Evolutionary conservation across 2,888 invertebrate species (phyloP), one percentile per base, ranked within the genome.

Genomic region (Epinotia brunnichana): DNA sequence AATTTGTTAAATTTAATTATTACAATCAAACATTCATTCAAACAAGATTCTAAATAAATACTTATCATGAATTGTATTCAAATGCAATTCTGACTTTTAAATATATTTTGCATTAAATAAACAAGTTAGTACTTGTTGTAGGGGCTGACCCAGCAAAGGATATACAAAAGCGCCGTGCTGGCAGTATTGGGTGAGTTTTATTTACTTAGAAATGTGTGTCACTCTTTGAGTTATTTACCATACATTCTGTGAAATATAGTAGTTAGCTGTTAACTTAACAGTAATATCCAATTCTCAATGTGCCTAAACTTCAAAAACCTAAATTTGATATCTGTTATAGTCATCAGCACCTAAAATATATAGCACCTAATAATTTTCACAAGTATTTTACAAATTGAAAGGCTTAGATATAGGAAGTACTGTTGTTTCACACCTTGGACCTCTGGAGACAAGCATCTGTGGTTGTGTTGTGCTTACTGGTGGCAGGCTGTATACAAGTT

Each of bases 131-230:
- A 74, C 74, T 76, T 78, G 76, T 94, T 94, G 70, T 88, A 96
- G 96, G 96, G 95, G 95, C 95, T 94, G 96, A 96, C 95, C 95
- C 96, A 91, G 95, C 95, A 87, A 96, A 96, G 95, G 96, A 96
- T 94, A 94, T 96, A 94, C 96, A 95, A 93, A 96, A 96, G 94
- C 95, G 96, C 88, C 95, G 96, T 87, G 95, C 96, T 87, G 96
- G 95, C 90, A 96, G 96, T 90, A 95, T 96, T 94, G 96, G 96
- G 96, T 96, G 87, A 96, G 96, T 94, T 79, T 70, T 61, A 74
- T 53, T 48, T 60, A 70, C 48, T 67, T 69, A 56, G 57, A 44
- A 70, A 67, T 44, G 60, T 70, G 44, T 69, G 63, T 67, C 66
- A 66, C 39, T 64, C n/a, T 17, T 35, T 56, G 57, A 21, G n/a